Base-by-base conservation (phyloP, 2,113 vertebrate genomes). In the Corynorhinus townsendii region DNA sequence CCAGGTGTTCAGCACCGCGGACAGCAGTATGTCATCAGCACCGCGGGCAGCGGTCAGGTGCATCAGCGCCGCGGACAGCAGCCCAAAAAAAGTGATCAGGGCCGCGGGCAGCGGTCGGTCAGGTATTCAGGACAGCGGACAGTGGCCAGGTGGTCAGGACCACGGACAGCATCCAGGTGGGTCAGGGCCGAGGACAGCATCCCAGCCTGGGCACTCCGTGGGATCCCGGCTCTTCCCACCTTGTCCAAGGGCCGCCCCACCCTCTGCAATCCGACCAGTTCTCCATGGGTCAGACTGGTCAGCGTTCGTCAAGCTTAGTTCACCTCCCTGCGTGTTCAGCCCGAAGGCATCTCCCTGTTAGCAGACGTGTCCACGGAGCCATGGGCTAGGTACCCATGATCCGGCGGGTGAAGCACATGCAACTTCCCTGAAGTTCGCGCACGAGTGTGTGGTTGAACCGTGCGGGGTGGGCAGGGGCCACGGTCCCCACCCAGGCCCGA, bases 401-500 rank as follows among this genome's bases (percentile, higher is more conserved):
- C 30, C 72, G 69, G 20, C 45, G 8, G 0, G 7, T 10, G 2
- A 49, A 12, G 38, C 59, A 49, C 7, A 14, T 19, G 40, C 43
- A 35, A 4, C 28, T 28, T 7, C 12, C 17, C 7, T 7, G 11
- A 35, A 28, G 4, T 6, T 22, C 47, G 11, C 64, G 68, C 17
- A 0, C 1, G 43, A 2, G 7, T 1, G 1, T 43, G 40, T 0
- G 15, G 15, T 0, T 7, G 19, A 12, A 28, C 45, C 5, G 38
- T 7, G 11, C 9, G 20, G 28, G 38, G 43, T 1, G 7, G 62
- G 59, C 1, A 8, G 62, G 52, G 33, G 47, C 15, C 79, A 0
- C 1, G 5, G 47, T 22, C 43, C 43, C 14, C 14, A 30, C 24
- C 24, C 26, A 7, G 14, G 26, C 40, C 40, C 14, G 15, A 9